Conservation (phyloP, 2,888 invertebrate species). For the Adelphocoris suturalis region DNA sequence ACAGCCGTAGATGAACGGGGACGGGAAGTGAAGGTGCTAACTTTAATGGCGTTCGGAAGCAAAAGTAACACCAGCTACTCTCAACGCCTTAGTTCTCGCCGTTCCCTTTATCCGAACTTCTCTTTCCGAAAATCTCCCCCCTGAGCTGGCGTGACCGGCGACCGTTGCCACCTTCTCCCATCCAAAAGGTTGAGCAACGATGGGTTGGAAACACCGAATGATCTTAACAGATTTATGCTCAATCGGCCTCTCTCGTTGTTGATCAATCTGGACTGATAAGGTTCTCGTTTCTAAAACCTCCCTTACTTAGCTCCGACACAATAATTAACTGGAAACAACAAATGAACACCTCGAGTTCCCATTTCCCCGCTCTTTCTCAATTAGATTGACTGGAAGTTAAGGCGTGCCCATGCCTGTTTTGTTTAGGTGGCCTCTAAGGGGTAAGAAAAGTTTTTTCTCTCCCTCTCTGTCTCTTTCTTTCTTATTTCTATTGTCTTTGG, state of each 20-base stretch:
- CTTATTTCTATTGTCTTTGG: no score
- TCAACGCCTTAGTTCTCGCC: slow-evolving; percentile 21
- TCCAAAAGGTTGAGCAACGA: background rate
- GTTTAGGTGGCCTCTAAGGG: no score
- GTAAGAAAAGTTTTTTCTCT: no score
- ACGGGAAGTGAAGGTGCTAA: slow-evolving; percentile 65
- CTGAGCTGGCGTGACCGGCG: slow-evolving; percentile 63
- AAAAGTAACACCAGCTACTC: slow-evolving; percentile 54
- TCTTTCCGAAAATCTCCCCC: slow-evolving; percentile 60
- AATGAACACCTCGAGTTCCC: slow-evolving; percentile 58
- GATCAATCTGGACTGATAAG: slow-evolving; percentile 64
- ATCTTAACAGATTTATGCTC: slow-evolving; percentile 68
- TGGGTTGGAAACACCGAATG: slow-evolving; percentile 29
- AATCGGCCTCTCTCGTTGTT: slow-evolving; percentile 54
- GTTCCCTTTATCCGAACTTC: slow-evolving; percentile 58
- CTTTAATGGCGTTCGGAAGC: slow-evolving; percentile 68
- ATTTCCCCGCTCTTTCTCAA: slow-evolving; percentile 67
- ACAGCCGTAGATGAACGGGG: slow-evolving; percentile 57
- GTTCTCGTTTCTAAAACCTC: slow-evolving; percentile 50
- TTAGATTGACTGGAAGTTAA: slow-evolving; percentile 52
- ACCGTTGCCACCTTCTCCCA: slow-evolving; percentile 66
- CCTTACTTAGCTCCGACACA: slow-evolving; percentile 63
- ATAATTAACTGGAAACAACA: slow-evolving; percentile 64
- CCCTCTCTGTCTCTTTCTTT: no score
- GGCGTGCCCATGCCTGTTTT: background rate